Percentiles rank a stretch among this genome's conserved stretches.
Conservation (phyloP, 2,888 invertebrate genomes). For the Habroteleia sp. region DNA sequence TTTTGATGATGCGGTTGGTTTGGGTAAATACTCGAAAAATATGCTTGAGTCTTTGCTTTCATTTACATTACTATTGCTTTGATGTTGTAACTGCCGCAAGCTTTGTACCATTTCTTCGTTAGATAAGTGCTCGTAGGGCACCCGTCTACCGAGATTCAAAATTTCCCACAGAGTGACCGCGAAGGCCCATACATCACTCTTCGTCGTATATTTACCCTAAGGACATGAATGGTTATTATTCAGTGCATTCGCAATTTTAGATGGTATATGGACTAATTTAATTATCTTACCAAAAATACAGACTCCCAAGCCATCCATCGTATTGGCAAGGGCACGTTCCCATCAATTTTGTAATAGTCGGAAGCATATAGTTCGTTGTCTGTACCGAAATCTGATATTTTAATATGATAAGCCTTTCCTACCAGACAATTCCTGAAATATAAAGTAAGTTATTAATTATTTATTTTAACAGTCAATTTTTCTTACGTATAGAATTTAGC, state of each 20-base stretch:
- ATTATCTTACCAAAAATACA: conserved; percentile 83
- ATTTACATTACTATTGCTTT: conserved; percentile 81
- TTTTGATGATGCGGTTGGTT: conserved; percentile 87
- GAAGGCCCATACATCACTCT: conserved; percentile 95
- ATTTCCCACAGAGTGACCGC: conserved; percentile 94
- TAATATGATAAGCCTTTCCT: conserved; percentile 90
- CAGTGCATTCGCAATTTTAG: conserved; percentile 4
- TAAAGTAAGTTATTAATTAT: no score
- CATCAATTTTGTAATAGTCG: conserved; percentile 92
- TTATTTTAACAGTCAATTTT: no score
- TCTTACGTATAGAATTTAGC: no score
- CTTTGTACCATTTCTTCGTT: conserved; percentile 92
- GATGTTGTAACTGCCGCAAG: conserved; percentile 86
- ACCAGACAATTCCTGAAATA: conserved; percentile 89
- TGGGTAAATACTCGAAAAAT: conserved; percentile 84
- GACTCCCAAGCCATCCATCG: conserved; percentile 96
- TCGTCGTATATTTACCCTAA: conserved; percentile 92
- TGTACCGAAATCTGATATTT: conserved; percentile 92
- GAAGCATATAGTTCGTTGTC: conserved; percentile 89
- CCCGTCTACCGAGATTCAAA: conserved; percentile 88
- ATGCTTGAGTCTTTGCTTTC: conserved; percentile 66
- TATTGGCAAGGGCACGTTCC: conserved; percentile 89
- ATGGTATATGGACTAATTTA: conserved; percentile 22
- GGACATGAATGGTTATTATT: conserved; percentile 64
- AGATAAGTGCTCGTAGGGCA: conserved; percentile 88